Conservation (phyloP, 1,140 invertebrate genomes). For the Panulirus ornatus region DNA sequence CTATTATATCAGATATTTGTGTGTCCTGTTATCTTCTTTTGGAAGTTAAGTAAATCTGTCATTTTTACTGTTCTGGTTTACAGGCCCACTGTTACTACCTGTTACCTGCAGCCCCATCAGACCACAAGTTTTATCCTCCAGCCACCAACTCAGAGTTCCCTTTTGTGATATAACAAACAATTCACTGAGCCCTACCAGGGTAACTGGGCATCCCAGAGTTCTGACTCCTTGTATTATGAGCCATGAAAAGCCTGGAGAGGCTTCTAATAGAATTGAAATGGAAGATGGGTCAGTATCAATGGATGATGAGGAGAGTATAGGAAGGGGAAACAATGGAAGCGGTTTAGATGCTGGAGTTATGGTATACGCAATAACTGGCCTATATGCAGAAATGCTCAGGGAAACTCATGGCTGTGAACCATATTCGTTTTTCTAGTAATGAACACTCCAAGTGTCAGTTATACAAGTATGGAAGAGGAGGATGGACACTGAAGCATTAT, state of each 20-base stretch:
- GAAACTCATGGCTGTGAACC: slow-evolving; percentile 63
- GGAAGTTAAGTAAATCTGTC: neutral
- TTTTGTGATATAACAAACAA: slow-evolving; percentile 61
- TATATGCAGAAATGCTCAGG: slow-evolving; percentile 50
- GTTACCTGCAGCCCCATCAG: slow-evolving; percentile 20
- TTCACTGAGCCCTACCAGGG: slow-evolving; percentile 20
- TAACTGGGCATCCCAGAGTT: neutral
- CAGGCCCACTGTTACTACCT: slow-evolving; percentile 39
- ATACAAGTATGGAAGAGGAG: slow-evolving; percentile 26
- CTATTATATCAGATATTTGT: neutral
- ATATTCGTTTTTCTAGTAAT: slow-evolving; percentile 43
- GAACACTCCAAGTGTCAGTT: neutral
- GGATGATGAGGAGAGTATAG: slow-evolving; percentile 20
- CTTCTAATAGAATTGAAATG: neutral
- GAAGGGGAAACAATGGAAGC: neutral
- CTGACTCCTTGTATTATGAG: neutral
- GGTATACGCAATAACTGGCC: neutral
- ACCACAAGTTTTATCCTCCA: slow-evolving; percentile 34
- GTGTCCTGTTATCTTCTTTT: neutral
- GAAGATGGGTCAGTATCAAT: neutral
- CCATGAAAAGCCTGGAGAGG: neutral
- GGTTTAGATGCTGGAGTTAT: neutral
- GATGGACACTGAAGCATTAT: slow-evolving; percentile 9
- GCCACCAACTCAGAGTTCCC: slow-evolving; percentile 37
- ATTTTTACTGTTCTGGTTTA: slow-evolving; percentile 52